Base-by-base conservation (phyloP, 2,888 invertebrate genomes). In the Heliconius ethilla region DNA sequence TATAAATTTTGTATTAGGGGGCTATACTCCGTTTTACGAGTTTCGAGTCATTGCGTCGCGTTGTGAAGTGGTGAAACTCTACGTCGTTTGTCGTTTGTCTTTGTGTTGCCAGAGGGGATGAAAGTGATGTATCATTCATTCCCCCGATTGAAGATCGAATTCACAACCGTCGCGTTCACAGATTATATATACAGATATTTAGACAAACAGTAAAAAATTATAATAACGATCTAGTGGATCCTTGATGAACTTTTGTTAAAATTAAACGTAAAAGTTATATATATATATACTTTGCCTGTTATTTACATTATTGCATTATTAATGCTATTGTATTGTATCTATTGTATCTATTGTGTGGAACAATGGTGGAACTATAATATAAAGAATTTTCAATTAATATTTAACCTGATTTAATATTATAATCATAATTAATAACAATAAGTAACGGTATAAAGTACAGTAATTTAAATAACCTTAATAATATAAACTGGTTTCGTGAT, bases 401-500 rank as follows among this genome's bases (percentile, higher is more conserved):
- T 1, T 40, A 51, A 15, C 15, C 22, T 22, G 29, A 11, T 29
- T 55, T 27, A 4, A 59, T 1, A 33, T 72, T n/a, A 40, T 25
- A 25, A 69, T 40, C 37, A 67, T 13, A n/a, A 40, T 59, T 59
- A n/a, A n/a, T 7, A 51, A 37, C 22, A 9, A 37, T 11, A 67
- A 67, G 33, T 37, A 67, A 37, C 37, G n/a, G 25, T 67, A 67
- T 13, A 40, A 40, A 25, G 25, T 69, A 27, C 25, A 69, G 40
- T 40, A 15, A 45, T 25, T 69, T 69, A 25, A 40, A 25, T 45
- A 40, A 45, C 69, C 40, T 69, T 45, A 69, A 67, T 67, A 67
- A 69, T 69, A 40, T 40, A 40, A 27, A 69, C 69, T 25, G 63
- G 29, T 45, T 78, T 81, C 84, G 83, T 87, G 83, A 84, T 86